Percentiles rank a stretch among this genome's conserved stretches.
Conservation (phyloP, 1,140 invertebrate genomes). For the Heliconius melpomene region DNA sequence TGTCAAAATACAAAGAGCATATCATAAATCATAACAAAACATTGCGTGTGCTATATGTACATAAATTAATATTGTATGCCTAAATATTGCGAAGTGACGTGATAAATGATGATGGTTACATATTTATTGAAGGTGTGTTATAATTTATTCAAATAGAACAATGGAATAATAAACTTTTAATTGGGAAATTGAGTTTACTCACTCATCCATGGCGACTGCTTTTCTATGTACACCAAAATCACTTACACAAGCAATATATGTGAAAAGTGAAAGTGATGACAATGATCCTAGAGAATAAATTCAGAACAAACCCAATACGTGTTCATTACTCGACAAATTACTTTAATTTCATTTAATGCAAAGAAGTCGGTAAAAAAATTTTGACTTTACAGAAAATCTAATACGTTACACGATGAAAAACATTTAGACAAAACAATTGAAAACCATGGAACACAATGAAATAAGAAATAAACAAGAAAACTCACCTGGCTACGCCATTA, state of each 20-base stretch:
- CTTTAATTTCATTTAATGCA: constrained; percentile 70
- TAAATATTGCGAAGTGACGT: constrained; percentile 43
- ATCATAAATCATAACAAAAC: constrained; percentile 31
- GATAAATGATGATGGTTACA: constrained; percentile 52
- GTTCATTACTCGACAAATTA: constrained; percentile 78
- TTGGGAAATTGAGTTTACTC: constrained; percentile 64
- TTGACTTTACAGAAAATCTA: constrained; percentile 73
- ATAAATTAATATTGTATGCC: constrained; percentile 20
- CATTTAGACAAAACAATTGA: constrained; percentile 79
- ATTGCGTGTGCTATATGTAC: constrained; percentile 20
- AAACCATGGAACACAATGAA: constrained; percentile 76
- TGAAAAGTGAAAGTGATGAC: constrained; percentile 80
- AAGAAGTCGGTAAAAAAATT: constrained; percentile 73
- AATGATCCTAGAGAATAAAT: constrained; percentile 79
- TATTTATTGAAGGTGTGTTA: constrained; percentile 62
- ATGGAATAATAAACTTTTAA: constrained; percentile 57
- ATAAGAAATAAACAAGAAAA: constrained; percentile 80
- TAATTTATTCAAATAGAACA: constrained; percentile 68
- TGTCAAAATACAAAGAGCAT: constrained; percentile 50
- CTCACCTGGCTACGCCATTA: constrained; percentile 81
- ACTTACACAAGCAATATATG: constrained; percentile 68
- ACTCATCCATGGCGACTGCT: constrained; percentile 76
- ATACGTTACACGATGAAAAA: constrained; percentile 76
- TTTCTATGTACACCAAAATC: constrained; percentile 65
- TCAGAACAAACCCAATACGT: constrained; percentile 80